Conservation (phyloP, 2,113 vertebrate genomes). For the Parotia lawesii region DNA sequence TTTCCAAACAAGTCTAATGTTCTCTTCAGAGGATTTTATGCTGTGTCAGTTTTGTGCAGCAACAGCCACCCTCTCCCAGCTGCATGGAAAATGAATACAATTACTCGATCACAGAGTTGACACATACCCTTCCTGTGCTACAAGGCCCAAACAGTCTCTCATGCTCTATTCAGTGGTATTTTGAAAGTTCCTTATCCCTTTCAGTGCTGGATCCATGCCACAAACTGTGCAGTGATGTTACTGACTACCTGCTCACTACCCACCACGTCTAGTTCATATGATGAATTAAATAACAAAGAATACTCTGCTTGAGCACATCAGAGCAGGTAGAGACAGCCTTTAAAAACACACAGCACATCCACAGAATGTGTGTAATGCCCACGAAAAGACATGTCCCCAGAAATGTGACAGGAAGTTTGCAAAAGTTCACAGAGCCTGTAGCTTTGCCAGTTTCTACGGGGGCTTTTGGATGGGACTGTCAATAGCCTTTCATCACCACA, state of each 20-base stretch:
- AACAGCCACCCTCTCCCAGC: neutral
- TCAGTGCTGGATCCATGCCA: neutral
- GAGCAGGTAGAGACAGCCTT: neutral
- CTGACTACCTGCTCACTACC: neutral
- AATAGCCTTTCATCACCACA: neutral
- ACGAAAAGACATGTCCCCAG: neutral
- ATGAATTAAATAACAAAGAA: neutral
- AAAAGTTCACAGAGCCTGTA: neutral
- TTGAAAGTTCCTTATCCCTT: neutral
- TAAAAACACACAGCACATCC: neutral
- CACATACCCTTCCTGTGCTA: neutral
- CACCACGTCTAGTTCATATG: fast-evolving
- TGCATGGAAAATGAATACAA: neutral
- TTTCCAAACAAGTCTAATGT: neutral
- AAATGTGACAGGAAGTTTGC: neutral
- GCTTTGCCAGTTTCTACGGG: neutral
- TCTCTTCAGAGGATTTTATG: neutral
- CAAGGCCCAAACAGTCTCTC: neutral
- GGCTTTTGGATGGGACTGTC: neutral
- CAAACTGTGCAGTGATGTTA: neutral
- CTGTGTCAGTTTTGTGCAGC: neutral
- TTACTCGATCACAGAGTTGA: neutral
- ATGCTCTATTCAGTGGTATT: neutral
- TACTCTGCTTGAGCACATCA: neutral
- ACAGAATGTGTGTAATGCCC: neutral